Conservation (phyloP, 2,888 invertebrate species). For the Steromphala cineraria region DNA sequence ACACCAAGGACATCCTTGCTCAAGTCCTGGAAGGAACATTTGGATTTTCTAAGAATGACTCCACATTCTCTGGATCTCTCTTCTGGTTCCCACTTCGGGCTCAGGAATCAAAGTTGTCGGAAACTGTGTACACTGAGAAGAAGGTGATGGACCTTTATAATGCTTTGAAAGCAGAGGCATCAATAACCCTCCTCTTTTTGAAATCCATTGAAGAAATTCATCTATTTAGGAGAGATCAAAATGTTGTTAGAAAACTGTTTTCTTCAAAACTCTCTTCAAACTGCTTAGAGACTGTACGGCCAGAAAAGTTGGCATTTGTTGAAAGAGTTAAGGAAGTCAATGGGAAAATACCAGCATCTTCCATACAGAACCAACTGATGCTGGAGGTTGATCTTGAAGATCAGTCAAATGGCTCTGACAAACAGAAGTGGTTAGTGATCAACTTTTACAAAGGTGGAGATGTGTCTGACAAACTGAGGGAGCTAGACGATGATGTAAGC, state of each 20-base stretch:
- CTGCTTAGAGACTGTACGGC: not conserved
- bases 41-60: slow-evolving; percentile 40
- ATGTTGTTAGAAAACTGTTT: not conserved
- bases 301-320: slow-evolving; percentile 15
- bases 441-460: slow-evolving; percentile 43
- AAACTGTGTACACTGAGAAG: slow-evolving; percentile 47
- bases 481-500: slow-evolving; percentile 30
- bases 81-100: slow-evolving; percentile 69
- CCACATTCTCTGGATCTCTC: slow-evolving; percentile 60
- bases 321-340: not conserved
- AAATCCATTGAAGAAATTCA: slow-evolving; percentile 59
- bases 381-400: not conserved
- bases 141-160: slow-evolving; percentile 56
- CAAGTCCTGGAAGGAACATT: slow-evolving; percentile 54
- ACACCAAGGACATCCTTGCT: slow-evolving; percentile 27
- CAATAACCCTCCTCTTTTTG: slow-evolving; percentile 65
- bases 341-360: slow-evolving; percentile 5
- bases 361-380: not conserved
- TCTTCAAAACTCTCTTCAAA: not conserved
- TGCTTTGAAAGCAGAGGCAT: slow-evolving; percentile 57
- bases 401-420: not conserved
- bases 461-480: slow-evolving; percentile 36
- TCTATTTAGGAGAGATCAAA: slow-evolving; percentile 34
- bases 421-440: slow-evolving; percentile 43
- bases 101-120: slow-evolving; percentile 54